Base-by-base conservation (phyloP, 2,797 vertebrate genomes). In the Scyliorhinus canicula region DNA sequence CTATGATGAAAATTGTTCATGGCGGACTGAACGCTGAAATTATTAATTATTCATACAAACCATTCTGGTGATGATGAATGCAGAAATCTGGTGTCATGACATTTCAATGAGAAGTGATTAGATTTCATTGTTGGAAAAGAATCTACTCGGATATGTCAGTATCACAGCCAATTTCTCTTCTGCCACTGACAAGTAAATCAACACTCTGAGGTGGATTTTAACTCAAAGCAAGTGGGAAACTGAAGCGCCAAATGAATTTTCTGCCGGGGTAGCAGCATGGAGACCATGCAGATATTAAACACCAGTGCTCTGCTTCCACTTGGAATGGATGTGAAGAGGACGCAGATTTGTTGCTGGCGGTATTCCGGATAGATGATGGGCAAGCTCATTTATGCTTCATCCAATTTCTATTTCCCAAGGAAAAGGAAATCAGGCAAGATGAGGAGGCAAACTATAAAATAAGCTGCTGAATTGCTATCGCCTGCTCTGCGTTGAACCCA, bases 91-190 rank as follows among this genome's bases (percentile, higher is more conserved):
- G 35, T 67, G 63, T 65, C 90, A 93, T n/a, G 24, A 67, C 60
- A 93, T 67, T 67, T 93, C 90, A 40, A 65, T 93, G 40, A 93
- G 57, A 91, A 93, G 90, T 93, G 60, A 63, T 67, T 93, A 93
- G 90, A 93, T 44, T 93, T 65, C 24, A 44, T 93, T 65, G 31
- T 93, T 24, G 35, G 60, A 91, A 93, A 93, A 93, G 14, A 2
- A 67, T 44, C 57, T 65, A 40, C 35, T n/a, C 57, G 40, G 26
- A 60, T 91, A 4, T 44, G 21, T 44, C 60, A 21, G 55, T 67
- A 67, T 7, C 63, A 63, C 24, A 65, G 90, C 16, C n/a, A 93
- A 40, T 93, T 44, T 40, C 7, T 93, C 2, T 93, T 7, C 35
- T 93, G 57, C 21, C 40, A 86, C 28, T 55, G 52, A 55, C 14